Percentiles rank a stretch among this genome's conserved stretches.
These are phyloP conservation scores for Leuciscus idus DNA, from an alignment of 2,113 vertebrate genomes.

Conservation along the genomic window DNA sequence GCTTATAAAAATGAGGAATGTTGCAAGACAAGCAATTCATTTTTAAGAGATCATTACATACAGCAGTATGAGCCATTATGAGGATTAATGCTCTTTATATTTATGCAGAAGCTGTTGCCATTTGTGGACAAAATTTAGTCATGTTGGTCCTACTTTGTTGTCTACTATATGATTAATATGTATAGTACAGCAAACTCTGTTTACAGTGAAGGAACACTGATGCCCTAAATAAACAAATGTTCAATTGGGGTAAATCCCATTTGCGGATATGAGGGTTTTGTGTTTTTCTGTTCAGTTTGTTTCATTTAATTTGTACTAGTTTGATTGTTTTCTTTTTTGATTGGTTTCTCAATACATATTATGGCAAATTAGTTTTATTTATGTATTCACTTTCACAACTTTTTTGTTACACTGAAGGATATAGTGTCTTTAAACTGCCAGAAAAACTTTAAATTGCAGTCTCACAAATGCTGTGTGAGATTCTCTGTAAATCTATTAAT, in stretches of 20 bases:
- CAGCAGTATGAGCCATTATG: background rate
- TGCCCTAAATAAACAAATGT: background rate
- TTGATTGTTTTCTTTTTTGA: background rate
- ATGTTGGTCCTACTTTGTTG: background rate
- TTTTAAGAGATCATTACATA: background rate
- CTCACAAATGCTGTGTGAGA: too few species aligned
- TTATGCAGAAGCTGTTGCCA: background rate
- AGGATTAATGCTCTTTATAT: background rate
- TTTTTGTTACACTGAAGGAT: too few species aligned
- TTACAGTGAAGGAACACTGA: background rate
- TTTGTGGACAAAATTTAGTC: background rate
- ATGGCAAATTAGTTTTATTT: too few species aligned
- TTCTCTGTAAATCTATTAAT: too few species aligned
- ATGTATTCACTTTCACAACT: background rate
- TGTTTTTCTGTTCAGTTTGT: background rate
- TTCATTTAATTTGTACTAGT: background rate
- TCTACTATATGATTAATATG: background rate
- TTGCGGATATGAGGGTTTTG: background rate
- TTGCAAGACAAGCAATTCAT: background rate
- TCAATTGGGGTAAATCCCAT: background rate
- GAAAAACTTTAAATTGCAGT: too few species aligned
- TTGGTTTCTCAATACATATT: background rate
- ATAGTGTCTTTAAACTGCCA: too few species aligned
- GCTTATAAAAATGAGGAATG: background rate
- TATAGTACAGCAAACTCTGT: background rate